phyloP scores from a whole-genome alignment of 2,888 invertebrate species.

The Drosophila fulvimacula region DNA sequence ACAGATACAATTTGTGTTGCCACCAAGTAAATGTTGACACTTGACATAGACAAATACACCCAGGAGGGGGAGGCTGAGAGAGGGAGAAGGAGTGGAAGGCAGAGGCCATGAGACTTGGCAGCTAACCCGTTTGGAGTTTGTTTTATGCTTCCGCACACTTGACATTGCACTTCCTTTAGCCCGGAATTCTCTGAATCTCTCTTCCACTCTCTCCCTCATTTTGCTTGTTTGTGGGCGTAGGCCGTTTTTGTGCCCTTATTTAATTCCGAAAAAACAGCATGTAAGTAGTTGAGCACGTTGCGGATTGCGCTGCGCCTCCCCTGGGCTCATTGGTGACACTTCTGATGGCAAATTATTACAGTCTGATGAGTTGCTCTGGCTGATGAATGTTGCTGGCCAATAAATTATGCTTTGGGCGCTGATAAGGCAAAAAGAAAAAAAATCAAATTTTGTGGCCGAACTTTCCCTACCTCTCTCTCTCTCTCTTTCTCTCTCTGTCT shows the following conservation, averaged over 20 bases:
- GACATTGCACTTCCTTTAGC: constrained; percentile 59
- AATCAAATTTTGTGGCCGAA: constrained; percentile 11
- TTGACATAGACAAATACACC: constrained; percentile 73
- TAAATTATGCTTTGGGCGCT: constrained; percentile 73
- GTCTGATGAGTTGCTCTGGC: constrained; percentile 74
- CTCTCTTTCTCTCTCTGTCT: constrained; percentile 17
- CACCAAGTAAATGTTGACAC: constrained; percentile 78
- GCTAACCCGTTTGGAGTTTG: constrained; percentile 76
- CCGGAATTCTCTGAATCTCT: background rate
- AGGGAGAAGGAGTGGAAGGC: background rate
- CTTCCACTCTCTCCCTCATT: constrained; percentile 23
- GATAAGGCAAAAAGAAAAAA: constrained; percentile 30
- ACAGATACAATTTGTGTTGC: constrained; percentile 79
- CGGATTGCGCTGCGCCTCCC: constrained; percentile 12
- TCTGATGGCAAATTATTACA: constrained; percentile 78
- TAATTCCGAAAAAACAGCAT: constrained; percentile 56
- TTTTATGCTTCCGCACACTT: constrained; percentile 78
- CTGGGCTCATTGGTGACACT: constrained; percentile 65
- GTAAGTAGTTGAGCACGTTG: constrained; percentile 2
- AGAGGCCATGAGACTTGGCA: constrained; percentile 48
- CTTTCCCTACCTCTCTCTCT: background rate
- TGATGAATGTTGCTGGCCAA: constrained; percentile 73
- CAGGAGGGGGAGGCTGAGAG: constrained; percentile 10
- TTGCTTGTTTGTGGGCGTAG: constrained; percentile 26
- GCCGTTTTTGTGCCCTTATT: constrained; percentile 64